Conservation (phyloP, 2,113 vertebrate species). For the Oryzias celebensis region DNA sequence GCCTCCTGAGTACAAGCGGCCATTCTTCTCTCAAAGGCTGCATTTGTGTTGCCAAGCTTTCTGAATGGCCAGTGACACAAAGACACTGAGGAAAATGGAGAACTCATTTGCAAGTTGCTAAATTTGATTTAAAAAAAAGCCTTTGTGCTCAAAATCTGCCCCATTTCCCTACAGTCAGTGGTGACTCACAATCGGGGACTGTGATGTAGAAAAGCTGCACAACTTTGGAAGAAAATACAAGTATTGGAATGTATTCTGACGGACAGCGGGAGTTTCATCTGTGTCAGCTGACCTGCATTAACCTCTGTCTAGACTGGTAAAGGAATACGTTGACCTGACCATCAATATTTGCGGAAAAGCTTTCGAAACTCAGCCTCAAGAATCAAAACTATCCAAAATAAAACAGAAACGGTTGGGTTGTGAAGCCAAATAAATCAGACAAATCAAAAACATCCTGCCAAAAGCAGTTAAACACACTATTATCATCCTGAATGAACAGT, state of each 20-base stretch:
- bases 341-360: background rate
- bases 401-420: background rate
- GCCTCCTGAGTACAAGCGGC: conserved; percentile 42
- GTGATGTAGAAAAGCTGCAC: background rate
- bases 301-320: conserved; percentile 33
- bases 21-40: conserved; percentile 45
- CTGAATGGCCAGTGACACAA: conserved; percentile 57
- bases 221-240: background rate
- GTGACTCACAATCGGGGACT: background rate
- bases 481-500: no score
- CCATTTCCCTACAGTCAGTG: background rate
- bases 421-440: background rate
- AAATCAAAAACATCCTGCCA: background rate
- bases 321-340: conserved; percentile 3
- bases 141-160: conserved; percentile 18
- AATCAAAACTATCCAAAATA: background rate
- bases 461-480: background rate
- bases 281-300: conserved; percentile 43
- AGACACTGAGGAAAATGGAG: conserved; percentile 63
- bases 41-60: conserved; percentile 36
- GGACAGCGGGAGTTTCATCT: conserved; percentile 36
- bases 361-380: background rate
- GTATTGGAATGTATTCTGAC: conserved; percentile 13
- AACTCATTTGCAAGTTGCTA: conserved; percentile 53
- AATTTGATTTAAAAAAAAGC: conserved; percentile 42